These are phyloP conservation scores for Psylliodes chrysocephalus DNA, from an alignment of 2,888 invertebrate species.

Conservation along the genomic window DNA sequence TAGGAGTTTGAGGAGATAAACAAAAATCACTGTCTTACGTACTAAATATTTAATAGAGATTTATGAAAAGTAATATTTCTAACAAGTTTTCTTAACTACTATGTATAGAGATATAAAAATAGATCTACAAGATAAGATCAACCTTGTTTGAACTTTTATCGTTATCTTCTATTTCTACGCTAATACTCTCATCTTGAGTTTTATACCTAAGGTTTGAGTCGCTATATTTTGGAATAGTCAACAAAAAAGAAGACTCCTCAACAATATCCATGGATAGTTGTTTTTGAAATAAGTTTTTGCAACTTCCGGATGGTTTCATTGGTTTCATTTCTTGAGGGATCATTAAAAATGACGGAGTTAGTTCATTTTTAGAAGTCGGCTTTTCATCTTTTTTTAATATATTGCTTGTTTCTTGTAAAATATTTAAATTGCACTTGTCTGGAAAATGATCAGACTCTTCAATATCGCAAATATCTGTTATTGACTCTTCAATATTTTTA, in stretches of 20 bases:
- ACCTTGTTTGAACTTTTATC: slow-evolving; percentile 15
- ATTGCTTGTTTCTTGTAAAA: slow-evolving; percentile 26
- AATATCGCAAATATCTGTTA: slow-evolving; percentile 59
- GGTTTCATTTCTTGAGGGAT: slow-evolving; percentile 58
- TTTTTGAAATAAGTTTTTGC: slow-evolving; percentile 68
- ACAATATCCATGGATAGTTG: slow-evolving; percentile 68
- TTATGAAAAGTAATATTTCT: slow-evolving; percentile 14
- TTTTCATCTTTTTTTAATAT: slow-evolving; percentile 50
- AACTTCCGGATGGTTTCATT: slow-evolving; percentile 64
- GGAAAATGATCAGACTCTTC: slow-evolving; percentile 46
- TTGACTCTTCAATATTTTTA: slow-evolving; percentile 68
- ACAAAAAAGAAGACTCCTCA: slow-evolving; percentile 67
- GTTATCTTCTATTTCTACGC: slow-evolving; percentile 6
- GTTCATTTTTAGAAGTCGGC: slow-evolving; percentile 44
- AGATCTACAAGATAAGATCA: slow-evolving; percentile 17
- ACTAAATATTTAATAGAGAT: slow-evolving; percentile 21
- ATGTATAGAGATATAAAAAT: slow-evolving; percentile 19
- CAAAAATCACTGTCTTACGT: not conserved
- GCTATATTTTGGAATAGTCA: slow-evolving; percentile 42
- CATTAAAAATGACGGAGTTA: slow-evolving; percentile 44
- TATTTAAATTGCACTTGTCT: not conserved
- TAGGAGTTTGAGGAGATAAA: too few species aligned
- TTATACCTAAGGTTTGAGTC: slow-evolving; percentile 1
- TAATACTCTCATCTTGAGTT: slow-evolving; percentile 4
- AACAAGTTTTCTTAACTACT: slow-evolving; percentile 4